Base-by-base conservation (phyloP, 2,113 vertebrate genomes). In the Erpornis zantholeuca region DNA sequence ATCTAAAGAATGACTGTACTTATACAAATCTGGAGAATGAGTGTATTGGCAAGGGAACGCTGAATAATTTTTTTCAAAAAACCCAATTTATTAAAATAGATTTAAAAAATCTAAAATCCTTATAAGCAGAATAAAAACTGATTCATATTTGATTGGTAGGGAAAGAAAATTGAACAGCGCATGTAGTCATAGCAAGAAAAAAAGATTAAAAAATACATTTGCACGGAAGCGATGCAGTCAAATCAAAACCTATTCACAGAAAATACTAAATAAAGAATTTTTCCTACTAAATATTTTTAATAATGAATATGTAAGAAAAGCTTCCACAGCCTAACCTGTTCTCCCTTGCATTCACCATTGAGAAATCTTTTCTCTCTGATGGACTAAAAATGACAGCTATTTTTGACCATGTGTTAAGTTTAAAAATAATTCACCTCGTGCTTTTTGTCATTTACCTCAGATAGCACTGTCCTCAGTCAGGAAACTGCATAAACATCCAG, bases 101-200 rank as follows among this genome's bases (percentile, higher is more conserved):
- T 23, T 6, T 19, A 0, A 52, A 21, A 60, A 71, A 44, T 68
- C 9, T 54, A 24, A 63, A 66, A 15, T 54, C 21, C 66, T n/a
- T n/a, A 66, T 36, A 65, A 70, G 17, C 11, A 76, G 71, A 81
- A 36, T 35, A 52, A 77, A 82, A 94, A 57, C 11, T 6, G 53
- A 61, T 64, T 70, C 15, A 42, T 59, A 57, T 79, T 80, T 85
- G 42, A 38, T 27, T 45, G 15, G 12, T 24, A n/a, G 63, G 49
- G 35, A 82, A 94, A 83, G 15, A 88, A 65, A 93, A 56, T 18
- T 15, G n/a, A 45, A 42, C 24, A 36, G 59, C 19, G 19, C 22
- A 21, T 78, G 71, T 81, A 78, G 64, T 97, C 80, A 83, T 71
- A 78, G 71, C 47, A 61, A 78, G 80, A 95, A 86, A 92, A 53